Evolutionary conservation across 2,888 invertebrate genomes (phyloP), one percentile per base, ranked within the genome.

Genomic region (Bugula neritina): DNA sequence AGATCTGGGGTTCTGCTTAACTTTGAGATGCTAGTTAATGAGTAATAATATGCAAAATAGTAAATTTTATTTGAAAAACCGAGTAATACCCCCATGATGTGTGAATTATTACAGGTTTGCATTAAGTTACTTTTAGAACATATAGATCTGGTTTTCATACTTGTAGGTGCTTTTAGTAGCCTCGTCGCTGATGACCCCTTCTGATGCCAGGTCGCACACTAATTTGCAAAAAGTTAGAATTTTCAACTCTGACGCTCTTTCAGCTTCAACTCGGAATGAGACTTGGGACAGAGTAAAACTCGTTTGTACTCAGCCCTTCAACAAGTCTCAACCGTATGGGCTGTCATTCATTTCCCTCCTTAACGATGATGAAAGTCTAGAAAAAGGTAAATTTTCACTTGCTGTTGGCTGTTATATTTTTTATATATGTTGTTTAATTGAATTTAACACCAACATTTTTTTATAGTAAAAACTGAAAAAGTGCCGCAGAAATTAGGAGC

Each of bases 251-350:
- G 88, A 87, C 13, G 87, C 90, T 73, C 85, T 94, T 27, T 86
- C 88, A 0, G 85, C 87, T 72, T 84, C 85, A 0, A 84, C 86
- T 23, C 82, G 87, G 27, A 82, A 84, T 0, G 87, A 90, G 80
- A 91, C 90, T 82, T 94, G 93, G 93, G 92, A 93, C 84, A 86
- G 91, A 72, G 83, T 94, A 29, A 91, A 93, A 80, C 84, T 94
- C 69, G 88, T 92, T 1, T 94, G 93, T 84, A 89, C 90, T 1
- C 95, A 95, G 84, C 93, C 93, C 0, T 94, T 92, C 83, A 92
- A 92, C 81, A 90, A 88, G 80, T 89, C 89, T 76, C 87, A 89
- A 72, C 88, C 90, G 83, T 94, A 89, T 84, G 94, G 94, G 0
- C 82, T 94, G 21, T 90, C 91, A 0, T 94, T 94, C 83, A 86